phyloP scores from a whole-genome alignment of 1,140 invertebrate genomes.

The Telenomus remus region DNA sequence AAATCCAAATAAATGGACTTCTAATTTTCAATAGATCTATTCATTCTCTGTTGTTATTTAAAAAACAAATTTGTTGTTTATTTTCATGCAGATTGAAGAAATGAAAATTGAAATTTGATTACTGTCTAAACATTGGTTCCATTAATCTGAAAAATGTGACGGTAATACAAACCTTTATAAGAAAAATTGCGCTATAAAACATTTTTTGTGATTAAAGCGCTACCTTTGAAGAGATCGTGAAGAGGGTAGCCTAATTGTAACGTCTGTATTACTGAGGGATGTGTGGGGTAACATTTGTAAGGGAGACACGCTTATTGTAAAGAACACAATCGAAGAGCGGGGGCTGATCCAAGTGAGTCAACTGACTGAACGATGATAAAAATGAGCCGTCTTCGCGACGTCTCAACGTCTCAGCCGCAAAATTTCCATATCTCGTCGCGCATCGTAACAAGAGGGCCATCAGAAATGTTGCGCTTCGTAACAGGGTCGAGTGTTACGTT shows the following conservation, averaged over 20 bases:
- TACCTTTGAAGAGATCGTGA: constrained; percentile 16
- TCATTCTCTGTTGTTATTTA: too few relatives aligned
- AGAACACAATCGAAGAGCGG: constrained; percentile 43
- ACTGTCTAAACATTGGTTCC: too few relatives aligned
- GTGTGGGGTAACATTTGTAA: constrained; percentile 39
- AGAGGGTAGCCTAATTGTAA: constrained; percentile 44
- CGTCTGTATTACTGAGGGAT: constrained; percentile 10
- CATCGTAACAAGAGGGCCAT: constrained; percentile 52
- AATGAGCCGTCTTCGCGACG: constrained; percentile 53
- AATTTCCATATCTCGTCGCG: constrained; percentile 56
- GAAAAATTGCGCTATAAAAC: neutral
- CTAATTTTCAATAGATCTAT: too few relatives aligned
- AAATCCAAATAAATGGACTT: too few relatives aligned
- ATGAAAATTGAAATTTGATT: too few relatives aligned
- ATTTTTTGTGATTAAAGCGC: constrained; percentile 24
- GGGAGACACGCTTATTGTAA: constrained; percentile 43
- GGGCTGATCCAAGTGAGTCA: constrained; percentile 8
- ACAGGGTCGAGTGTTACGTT: constrained; percentile 55
- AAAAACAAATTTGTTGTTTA: too few relatives aligned
- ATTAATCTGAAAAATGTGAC: too few relatives aligned
- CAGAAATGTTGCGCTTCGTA: constrained; percentile 57
- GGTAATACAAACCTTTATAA: too few relatives aligned
- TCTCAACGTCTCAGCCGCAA: constrained; percentile 39
- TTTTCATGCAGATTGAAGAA: too few relatives aligned
- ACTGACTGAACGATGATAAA: constrained; percentile 48